Evolutionary conservation across 2,888 invertebrate genomes (phyloP).

Genomic region (Apoda limacodes): DNA sequence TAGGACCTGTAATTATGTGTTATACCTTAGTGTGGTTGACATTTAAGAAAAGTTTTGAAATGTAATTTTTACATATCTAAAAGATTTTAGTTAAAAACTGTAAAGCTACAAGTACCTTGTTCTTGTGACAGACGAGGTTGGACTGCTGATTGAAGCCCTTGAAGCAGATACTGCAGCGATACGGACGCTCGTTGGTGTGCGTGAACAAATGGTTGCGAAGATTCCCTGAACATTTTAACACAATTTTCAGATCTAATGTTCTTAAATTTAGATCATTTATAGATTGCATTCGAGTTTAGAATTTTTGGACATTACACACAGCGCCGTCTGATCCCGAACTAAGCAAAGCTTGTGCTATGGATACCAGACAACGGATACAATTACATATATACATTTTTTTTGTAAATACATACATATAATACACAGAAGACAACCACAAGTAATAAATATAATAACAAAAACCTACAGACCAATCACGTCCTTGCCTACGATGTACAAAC

Average conservation of each 20-base stretch:
- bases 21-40: too few species aligned
- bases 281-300: neutral
- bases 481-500: neutral
- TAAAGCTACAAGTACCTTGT: too few species aligned
- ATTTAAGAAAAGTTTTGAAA: too few species aligned
- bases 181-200: conserved; percentile 82
- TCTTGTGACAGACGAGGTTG: conserved; percentile 82
- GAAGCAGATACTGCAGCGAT: conserved; percentile 78
- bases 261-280: neutral
- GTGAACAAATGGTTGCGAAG: conserved; percentile 82
- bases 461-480: neutral
- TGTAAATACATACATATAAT: too few species aligned
- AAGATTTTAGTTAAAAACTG: too few species aligned
- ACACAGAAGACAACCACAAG: conserved; percentile 1
- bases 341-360: too few species aligned
- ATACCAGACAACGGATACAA: too few species aligned
- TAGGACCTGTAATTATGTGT: too few species aligned
- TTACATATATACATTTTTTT: too few species aligned
- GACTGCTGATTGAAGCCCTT: conserved; percentile 87
- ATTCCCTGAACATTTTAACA: conserved; percentile 66
- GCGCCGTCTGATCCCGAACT: too few species aligned
- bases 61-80: too few species aligned
- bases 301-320: too few species aligned
- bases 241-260: neutral
- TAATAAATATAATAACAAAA: neutral